Evolutionary conservation across 1,140 invertebrate species (phyloP).

Genomic region (Temnothorax nylanderi): DNA sequence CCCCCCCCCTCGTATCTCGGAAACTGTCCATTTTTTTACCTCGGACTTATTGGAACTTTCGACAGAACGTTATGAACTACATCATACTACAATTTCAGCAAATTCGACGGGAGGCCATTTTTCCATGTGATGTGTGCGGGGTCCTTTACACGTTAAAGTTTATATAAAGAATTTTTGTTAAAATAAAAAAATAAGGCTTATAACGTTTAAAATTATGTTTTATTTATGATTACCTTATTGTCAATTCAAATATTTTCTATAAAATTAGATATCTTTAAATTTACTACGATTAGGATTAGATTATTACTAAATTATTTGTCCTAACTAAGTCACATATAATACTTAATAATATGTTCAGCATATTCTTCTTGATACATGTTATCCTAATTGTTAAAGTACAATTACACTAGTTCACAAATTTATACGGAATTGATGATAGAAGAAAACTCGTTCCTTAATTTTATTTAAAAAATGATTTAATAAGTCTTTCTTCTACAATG

Average conservation of each 20-base stretch:
- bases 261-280: slow-evolving; percentile 2
- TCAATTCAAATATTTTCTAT: background rate
- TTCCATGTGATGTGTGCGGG: too few species aligned
- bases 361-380: background rate
- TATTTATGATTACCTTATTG: background rate
- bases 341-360: background rate
- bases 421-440: too few species aligned
- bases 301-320: slow-evolving; percentile 4
- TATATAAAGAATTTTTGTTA: background rate
- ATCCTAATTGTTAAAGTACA: background rate
- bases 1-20: too few species aligned
- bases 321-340: background rate
- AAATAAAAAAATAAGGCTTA: background rate
- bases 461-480: too few species aligned
- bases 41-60: too few species aligned
- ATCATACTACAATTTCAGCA: too few species aligned
- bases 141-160: background rate
- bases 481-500: too few species aligned
- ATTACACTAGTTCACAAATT: too few species aligned
- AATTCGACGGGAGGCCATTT: too few species aligned
- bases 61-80: too few species aligned
- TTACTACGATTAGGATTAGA: background rate
- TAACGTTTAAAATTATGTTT: background rate
- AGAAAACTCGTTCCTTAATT: too few species aligned
- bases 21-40: too few species aligned